A percentile compares a stretch with the other conserved stretches of the same genome.
These are phyloP conservation scores for Ramphastos sulfuratus DNA, from an alignment of 2,113 vertebrate genomes.

Conservation along the genomic window DNA sequence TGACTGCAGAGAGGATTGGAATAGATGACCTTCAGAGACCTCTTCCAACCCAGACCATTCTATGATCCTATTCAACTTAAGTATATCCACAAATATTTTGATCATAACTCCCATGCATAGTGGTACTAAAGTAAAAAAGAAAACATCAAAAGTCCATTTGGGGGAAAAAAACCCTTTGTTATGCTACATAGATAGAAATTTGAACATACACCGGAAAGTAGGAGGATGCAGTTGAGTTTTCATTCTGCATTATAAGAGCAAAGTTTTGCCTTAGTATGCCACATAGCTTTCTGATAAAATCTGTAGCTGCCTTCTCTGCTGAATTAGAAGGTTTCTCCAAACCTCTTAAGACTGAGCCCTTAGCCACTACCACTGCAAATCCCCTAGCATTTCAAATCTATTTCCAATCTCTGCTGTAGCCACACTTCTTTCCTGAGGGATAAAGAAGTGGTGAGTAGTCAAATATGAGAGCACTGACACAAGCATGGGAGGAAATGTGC, in stretches of 20 bases:
- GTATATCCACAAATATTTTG: background rate
- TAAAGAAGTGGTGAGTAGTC: background rate
- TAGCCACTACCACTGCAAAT: background rate
- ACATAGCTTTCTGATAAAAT: background rate
- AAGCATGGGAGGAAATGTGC: background rate
- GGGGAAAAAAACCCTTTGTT: accelerated
- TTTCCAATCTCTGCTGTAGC: background rate
- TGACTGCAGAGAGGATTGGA: too few relatives aligned
- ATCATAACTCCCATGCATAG: background rate
- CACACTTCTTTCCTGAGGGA: background rate
- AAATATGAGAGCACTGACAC: background rate
- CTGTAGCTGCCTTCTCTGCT: background rate
- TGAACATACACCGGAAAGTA: background rate
- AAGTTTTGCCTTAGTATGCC: background rate
- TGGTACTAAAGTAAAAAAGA: background rate
- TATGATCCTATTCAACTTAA: background rate
- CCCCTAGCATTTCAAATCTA: background rate
- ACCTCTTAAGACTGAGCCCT: background rate
- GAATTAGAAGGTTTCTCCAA: background rate
- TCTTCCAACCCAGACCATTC: too few relatives aligned
- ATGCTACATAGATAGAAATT: conserved; percentile 22
- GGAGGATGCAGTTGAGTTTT: background rate
- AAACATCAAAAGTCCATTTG: background rate
- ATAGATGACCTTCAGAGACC: too few relatives aligned
- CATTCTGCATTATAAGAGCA: background rate